phyloP scores from a whole-genome alignment of 2,797 vertebrate species.

The Lepus oiostolus region DNA sequence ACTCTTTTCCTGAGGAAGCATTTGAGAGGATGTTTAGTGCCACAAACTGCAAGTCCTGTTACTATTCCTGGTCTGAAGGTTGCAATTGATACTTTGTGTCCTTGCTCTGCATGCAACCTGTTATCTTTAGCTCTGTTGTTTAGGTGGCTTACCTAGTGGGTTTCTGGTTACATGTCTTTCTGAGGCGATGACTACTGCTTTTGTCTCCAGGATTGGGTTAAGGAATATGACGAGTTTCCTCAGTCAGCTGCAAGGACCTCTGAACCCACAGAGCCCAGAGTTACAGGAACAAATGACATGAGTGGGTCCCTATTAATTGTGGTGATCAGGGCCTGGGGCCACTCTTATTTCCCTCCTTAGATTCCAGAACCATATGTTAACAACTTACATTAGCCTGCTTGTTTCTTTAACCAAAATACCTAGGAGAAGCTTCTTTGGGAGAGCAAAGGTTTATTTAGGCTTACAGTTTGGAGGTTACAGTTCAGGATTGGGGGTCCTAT shows the following conservation, averaged over 20 bases:
- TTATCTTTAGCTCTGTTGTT: not conserved
- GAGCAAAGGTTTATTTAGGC: no score
- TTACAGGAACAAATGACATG: conserved; percentile 3
- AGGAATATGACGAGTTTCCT: not conserved
- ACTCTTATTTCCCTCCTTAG: conserved; percentile 11
- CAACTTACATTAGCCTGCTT: no score
- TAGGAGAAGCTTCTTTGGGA: no score
- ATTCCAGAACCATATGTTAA: not conserved
- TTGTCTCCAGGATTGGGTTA: not conserved
- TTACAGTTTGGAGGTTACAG: no score
- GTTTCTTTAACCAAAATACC: no score
- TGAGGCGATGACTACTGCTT: not conserved
- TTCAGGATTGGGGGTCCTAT: no score
- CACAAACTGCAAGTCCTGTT: not conserved
- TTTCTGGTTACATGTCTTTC: conserved; percentile 20
- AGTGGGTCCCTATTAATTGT: conserved; percentile 17
- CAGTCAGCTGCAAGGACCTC: not conserved
- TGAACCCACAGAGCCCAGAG: conserved; percentile 9
- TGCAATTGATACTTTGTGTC: conserved; percentile 8
- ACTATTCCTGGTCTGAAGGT: not conserved
- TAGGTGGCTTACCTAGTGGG: not conserved
- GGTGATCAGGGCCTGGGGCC: not conserved
- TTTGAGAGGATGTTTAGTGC: not conserved
- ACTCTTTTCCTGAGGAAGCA: not conserved
- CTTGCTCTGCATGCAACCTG: not conserved